A percentile compares a stretch with the other conserved stretches of the same genome.
These are phyloP conservation scores for Burhinus oedicnemus DNA, from an alignment of 2,113 vertebrate species.

Conservation along the genomic window DNA sequence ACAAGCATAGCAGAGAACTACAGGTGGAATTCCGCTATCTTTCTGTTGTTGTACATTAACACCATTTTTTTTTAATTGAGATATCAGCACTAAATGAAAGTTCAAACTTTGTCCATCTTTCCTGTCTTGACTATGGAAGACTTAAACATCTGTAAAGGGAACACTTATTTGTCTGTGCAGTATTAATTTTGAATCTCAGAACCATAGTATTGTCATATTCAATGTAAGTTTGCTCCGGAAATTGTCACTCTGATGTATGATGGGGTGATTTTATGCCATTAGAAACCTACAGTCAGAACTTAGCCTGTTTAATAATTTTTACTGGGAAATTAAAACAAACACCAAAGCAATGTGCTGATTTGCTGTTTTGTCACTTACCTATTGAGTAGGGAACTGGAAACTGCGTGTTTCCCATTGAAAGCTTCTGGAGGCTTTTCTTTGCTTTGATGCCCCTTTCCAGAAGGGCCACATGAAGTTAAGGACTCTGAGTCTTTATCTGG, in stretches of 20 bases:
- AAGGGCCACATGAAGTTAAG: background rate
- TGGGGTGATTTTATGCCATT: background rate
- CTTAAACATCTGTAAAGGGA: background rate
- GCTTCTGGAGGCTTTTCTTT: conserved; percentile 63
- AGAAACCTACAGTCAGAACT: background rate
- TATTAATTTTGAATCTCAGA: background rate
- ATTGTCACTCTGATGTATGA: background rate
- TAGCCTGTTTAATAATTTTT: background rate
- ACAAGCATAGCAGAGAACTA: background rate
- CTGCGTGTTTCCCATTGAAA: conserved; percentile 31
- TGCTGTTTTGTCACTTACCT: conserved; percentile 74
- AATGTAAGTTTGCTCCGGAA: background rate
- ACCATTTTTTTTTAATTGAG: background rate
- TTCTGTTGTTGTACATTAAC: background rate
- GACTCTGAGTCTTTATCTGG: conserved; percentile 25
- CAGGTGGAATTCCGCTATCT: background rate
- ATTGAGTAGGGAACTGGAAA: conserved; percentile 22
- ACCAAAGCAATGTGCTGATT: background rate
- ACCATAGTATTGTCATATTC: background rate
- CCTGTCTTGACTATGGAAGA: background rate
- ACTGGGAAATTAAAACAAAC: background rate
- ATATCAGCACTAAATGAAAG: fast-evolving
- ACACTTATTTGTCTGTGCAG: background rate
- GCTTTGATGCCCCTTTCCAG: conserved; percentile 7
- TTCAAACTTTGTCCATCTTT: background rate